Base-by-base conservation (phyloP, 2,113 vertebrate species). In the Oryzias javanicus region DNA sequence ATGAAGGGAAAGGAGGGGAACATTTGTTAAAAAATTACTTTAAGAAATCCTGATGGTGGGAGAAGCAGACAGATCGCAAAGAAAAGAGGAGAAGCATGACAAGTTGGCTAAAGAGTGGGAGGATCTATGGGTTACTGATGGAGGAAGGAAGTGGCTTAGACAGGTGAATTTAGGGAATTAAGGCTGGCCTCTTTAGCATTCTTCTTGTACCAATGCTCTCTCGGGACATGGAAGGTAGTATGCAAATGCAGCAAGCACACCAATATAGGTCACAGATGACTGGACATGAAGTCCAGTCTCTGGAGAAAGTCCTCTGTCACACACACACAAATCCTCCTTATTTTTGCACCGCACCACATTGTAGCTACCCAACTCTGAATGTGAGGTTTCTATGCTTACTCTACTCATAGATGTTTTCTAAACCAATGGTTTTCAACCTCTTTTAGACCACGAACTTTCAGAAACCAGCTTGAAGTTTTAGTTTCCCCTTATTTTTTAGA, bases 1-100 rank as follows among this genome's bases (percentile, higher is more conserved):
- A 84, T 89, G 70, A 74, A 67, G 52, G 61, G 48, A 60, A 52
- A 48, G 54, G 48, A 48, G 56, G 72, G 74, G 65, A 74, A 60
- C 20, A 55, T 25, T 49, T 70, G 41, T 10, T 18, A 47, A 6
- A 63, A 78, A 78, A 73, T 54, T 44, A 82, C 42, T 73, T 72
- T 20, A 27, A 68, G 64, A 49, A 22, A 18, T 56, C 48, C n/a
- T 18, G 50, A 29, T 22, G 60, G 60, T n/a, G 40, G 42, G 44
- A 64, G 61, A 41, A 12, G 22, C 14, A 44, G 42, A 16, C n/a
- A 42, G 44, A 60, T 6, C 14, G 58, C 4, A 40, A 40, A 19
- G n/a, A 17, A 14, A 15, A 47, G 17, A 47, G 42, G 25, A 12
- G 15, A 35, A 42, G 27, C 16, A 1, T 16, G 51, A 65, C 25